Percentiles rank a stretch among this genome's conserved stretches.
Evolutionary conservation across 30 jellyfish, hydroid and myxozoan species (phyloP).

Genomic region (Clytia hemisphaerica): DNA sequence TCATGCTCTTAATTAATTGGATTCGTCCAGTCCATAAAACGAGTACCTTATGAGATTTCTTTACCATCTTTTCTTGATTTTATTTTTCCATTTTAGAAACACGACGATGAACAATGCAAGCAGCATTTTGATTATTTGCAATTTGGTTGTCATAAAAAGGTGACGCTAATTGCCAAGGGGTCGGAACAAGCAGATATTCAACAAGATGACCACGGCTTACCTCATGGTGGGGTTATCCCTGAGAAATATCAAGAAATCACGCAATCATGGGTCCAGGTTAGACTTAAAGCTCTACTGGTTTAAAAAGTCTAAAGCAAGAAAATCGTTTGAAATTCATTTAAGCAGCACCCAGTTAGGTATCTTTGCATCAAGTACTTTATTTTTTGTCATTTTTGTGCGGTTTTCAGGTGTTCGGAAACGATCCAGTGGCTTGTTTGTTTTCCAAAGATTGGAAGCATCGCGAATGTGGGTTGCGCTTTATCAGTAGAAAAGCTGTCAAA

Average conservation of each 20-base stretch:
- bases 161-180: too few relatives aligned
- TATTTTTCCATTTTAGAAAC: too few relatives aligned
- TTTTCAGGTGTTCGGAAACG: constrained; percentile 72
- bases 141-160: too few relatives aligned
- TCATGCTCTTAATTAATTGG: too few relatives aligned
- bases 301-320: not conserved
- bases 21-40: too few relatives aligned
- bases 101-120: too few relatives aligned
- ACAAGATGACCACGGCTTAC: constrained; percentile 90
- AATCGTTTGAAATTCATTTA: not conserved
- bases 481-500: constrained; percentile 88
- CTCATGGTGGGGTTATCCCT: constrained; percentile 83
- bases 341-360: not conserved
- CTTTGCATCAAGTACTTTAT: too few relatives aligned
- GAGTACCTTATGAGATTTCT: too few relatives aligned
- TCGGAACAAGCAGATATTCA: too few relatives aligned
- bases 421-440: constrained; percentile 87
- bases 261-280: constrained; percentile 82
- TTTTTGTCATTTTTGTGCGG: too few relatives aligned
- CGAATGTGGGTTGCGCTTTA: constrained; percentile 83
- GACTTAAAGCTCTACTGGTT: constrained; percentile 1
- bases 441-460: constrained; percentile 93
- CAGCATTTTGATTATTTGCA: too few relatives aligned
- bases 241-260: constrained; percentile 58
- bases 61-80: too few relatives aligned